Conservation (phyloP, 2,113 vertebrate genomes). For the Serinus canaria region DNA sequence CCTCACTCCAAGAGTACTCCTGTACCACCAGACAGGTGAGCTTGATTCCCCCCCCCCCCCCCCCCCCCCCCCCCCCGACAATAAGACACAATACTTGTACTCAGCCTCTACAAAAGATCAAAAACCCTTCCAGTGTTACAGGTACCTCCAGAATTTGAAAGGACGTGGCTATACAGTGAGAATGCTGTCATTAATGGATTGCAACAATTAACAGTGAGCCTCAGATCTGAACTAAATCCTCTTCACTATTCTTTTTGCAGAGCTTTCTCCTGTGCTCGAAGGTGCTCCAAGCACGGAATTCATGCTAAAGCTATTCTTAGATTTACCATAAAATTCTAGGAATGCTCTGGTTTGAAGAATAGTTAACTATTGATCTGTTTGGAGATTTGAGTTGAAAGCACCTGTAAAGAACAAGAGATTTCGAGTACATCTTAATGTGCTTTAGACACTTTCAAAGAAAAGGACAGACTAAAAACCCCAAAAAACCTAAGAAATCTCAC, state of each 20-base stretch:
- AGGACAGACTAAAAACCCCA: neutral
- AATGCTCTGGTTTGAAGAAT: neutral
- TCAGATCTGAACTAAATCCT: neutral
- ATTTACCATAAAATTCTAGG: neutral
- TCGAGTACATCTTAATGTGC: neutral
- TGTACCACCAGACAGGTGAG: neutral
- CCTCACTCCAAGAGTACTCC: rapidly evolving
- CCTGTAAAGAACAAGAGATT: neutral
- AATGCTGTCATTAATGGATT: neutral
- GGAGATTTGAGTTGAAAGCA: neutral
- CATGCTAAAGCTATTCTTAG: neutral
- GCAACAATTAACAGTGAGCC: neutral
- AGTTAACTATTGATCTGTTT: neutral
- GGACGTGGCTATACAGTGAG: neutral
- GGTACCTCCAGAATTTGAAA: neutral
- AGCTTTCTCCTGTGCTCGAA: neutral
- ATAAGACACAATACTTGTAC: neutral
- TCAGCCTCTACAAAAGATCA: neutral
- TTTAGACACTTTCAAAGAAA: neutral
- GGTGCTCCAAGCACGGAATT: neutral
- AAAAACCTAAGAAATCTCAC: neutral
- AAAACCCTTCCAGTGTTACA: neutral
- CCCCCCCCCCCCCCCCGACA: neutral
- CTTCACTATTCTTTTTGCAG: neutral
- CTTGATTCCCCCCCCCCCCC: neutral